Evolutionary conservation across 2,888 invertebrate genomes (phyloP).

Genomic region (Conus canariensis): DNA sequence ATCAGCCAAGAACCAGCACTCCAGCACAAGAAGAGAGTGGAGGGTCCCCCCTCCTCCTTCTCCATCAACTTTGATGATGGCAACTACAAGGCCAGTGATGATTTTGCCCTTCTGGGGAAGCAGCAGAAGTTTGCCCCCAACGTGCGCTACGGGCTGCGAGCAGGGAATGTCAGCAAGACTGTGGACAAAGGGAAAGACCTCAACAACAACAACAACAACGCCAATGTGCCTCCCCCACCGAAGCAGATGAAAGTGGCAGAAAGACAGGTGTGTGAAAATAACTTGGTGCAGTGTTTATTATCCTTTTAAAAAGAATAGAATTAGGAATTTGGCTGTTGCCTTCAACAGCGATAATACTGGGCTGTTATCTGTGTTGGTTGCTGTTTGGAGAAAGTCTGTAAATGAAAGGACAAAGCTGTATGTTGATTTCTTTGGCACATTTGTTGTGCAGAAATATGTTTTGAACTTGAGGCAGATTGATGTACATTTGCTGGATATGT

Average conservation of each 20-base stretch:
- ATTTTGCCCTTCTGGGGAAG: conserved; percentile 72
- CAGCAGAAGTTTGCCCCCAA: conserved; percentile 74
- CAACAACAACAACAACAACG: conserved; percentile 28
- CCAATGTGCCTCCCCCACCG: neutral
- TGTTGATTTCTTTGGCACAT: no score
- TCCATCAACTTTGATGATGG: conserved; percentile 61
- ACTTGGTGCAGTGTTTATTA: no score
- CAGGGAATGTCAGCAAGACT: neutral
- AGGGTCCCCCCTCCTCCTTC: conserved; percentile 63
- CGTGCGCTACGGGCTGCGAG: conserved; percentile 65
- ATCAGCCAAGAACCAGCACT: conserved; percentile 68
- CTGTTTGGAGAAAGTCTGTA: no score
- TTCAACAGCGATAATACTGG: no score
- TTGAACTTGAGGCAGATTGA: no score
- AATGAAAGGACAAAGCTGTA: no score
- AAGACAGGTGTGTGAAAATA: conserved; percentile 23
- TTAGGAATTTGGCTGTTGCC: no score
- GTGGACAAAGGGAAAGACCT: neutral
- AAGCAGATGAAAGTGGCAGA: conserved; percentile 35
- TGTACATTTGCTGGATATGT: no score
- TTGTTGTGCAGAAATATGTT: no score
- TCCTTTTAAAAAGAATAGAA: no score
- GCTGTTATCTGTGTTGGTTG: no score
- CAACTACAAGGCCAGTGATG: conserved; percentile 50
- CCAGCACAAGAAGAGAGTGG: conserved; percentile 71